Base-by-base conservation (phyloP, 2,113 vertebrate species). In the Arothron firmamentum region DNA sequence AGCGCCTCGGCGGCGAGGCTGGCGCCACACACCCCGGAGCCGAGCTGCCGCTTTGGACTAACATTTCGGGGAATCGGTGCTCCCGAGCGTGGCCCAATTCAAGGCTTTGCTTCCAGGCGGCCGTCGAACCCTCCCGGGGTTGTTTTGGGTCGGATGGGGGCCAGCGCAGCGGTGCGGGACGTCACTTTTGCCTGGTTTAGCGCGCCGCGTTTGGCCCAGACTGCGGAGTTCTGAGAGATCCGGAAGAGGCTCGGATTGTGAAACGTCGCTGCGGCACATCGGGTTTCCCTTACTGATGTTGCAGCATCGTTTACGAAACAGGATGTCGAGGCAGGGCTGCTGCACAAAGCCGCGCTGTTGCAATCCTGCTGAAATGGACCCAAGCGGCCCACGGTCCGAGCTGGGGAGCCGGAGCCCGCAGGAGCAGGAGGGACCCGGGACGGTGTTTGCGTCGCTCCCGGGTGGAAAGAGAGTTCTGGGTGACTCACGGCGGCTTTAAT, bases 301-400 rank as follows among this genome's bases (percentile, higher is more conserved):
- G 78, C 87, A 77, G 75, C 81, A 77, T 81, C 79, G 70, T 64
- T 85, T 80, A 79, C 62, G 74, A 85, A 87, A 88, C 85, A 83
- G 85, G 83, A 88, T 88, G 82, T 87, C 59, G 81, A 70, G 63
- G 65, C 73, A 65, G 62, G 21, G 28, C 50, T 47, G 56, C 11
- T 18, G 5, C 59, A 12, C 25, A 41, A 4, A 46, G 21, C 16
- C 61, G 47, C 12, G 38, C 5, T 45, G 17, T 9, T 6, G 42
- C 1, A 0, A 15, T 10, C n/a, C 1, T 47, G 31, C 20, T 45
- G 0, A 31, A 31, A 28, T 52, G 41, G 12, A 19, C 1, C 9
- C 10, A 16, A 15, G 25, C 4, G 25, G 25, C 1, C 25, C 25
- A 7, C 25, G 25, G 25, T 5, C 25, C 25, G 25, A 28, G 20